Evolutionary conservation across 2,797 vertebrate species (phyloP).

Genomic region (Falco columbarius): DNA sequence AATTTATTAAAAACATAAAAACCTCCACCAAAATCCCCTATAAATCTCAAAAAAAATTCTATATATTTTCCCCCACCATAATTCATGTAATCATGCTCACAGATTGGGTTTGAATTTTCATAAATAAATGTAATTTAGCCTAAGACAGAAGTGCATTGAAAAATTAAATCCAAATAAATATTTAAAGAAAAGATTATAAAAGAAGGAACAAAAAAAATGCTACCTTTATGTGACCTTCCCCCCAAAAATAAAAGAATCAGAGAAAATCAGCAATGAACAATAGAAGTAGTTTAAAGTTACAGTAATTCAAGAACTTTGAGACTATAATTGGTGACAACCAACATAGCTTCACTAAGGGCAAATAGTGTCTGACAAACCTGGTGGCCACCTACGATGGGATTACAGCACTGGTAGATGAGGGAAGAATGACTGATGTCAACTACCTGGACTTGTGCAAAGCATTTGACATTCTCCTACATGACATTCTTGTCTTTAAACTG

Average conservation of each 20-base stretch:
- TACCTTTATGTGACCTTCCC: background rate
- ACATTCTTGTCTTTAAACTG: too few species aligned
- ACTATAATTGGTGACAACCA: background rate
- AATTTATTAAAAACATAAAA: background rate
- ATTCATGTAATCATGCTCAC: background rate
- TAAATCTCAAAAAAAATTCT: background rate
- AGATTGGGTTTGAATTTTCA: background rate
- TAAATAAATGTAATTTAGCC: background rate
- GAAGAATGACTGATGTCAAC: too few species aligned
- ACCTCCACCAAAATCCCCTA: too few species aligned
- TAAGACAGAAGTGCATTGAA: background rate
- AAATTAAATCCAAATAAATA: background rate
- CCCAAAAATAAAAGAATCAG: background rate
- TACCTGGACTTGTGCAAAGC: too few species aligned
- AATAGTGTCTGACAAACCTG: too few species aligned
- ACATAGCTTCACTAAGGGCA: too few species aligned
- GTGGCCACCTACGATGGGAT: too few species aligned
- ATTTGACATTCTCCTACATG: too few species aligned
- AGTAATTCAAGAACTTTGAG: background rate
- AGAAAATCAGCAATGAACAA: background rate
- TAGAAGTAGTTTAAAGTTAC: background rate
- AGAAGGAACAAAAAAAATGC: background rate
- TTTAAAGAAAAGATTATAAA: background rate
- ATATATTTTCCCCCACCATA: background rate
- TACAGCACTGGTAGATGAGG: too few species aligned